Percentiles rank a stretch among this genome's conserved stretches.
phyloP scores from a whole-genome alignment of 2,888 invertebrate genomes.

The Papilio protenor region DNA sequence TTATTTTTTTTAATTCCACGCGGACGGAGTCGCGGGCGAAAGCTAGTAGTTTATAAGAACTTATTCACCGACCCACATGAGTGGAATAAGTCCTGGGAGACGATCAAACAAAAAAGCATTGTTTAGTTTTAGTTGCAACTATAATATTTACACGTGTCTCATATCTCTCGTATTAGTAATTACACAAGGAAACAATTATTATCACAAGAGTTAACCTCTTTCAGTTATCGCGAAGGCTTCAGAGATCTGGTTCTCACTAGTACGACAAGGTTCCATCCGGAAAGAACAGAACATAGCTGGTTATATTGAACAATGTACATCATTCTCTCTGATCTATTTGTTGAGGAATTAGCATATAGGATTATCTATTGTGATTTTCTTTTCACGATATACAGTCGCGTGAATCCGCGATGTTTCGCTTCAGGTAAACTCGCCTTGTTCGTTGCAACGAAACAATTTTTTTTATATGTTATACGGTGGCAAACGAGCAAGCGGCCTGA shows the following conservation, averaged over 20 bases:
- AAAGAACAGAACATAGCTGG: conserved; percentile 15
- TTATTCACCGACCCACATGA: no score
- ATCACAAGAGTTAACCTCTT: conserved; percentile 27
- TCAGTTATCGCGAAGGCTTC: conserved; percentile 27
- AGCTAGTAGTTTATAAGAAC: neutral
- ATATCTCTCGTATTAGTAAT: neutral
- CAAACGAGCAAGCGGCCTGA: no score
- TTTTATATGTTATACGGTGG: no score
- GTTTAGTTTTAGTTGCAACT: neutral
- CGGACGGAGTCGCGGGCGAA: no score
- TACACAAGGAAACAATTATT: conserved; percentile 29
- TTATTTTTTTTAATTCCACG: no score
- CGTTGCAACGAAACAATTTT: no score
- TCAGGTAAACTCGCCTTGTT: no score
- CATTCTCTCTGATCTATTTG: conserved; percentile 19
- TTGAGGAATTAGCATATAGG: conserved; percentile 10
- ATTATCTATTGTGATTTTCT: conserved; percentile 3
- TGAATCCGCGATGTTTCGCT: no score
- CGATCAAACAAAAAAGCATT: neutral
- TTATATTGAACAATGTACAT: conserved; percentile 26
- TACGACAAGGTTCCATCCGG: conserved; percentile 30
- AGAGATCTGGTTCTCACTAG: conserved; percentile 28
- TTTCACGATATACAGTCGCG: conserved; percentile 2
- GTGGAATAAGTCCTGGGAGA: neutral
- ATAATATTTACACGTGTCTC: conserved; percentile 6